Percentiles rank a stretch among this genome's conserved stretches.
Conservation (phyloP, 2,797 vertebrate genomes). For the Erethizon dorsatum region DNA sequence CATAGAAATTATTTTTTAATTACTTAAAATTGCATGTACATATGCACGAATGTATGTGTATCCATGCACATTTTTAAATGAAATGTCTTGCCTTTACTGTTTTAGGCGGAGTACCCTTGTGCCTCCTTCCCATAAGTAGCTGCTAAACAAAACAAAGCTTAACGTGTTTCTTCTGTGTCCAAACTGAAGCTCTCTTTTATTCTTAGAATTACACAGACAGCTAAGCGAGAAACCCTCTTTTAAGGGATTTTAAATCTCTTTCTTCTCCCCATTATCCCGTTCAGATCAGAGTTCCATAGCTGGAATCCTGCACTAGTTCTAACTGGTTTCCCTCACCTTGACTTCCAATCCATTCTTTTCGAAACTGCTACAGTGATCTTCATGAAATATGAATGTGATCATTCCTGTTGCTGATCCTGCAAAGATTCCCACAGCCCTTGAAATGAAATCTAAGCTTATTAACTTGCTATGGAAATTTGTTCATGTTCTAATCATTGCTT, state of each 20-base stretch:
- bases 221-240: not conserved
- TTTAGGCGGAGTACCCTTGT: not conserved
- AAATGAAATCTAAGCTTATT: not conserved
- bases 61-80: not conserved
- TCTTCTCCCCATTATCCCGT: not conserved
- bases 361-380: not conserved
- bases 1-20: not conserved
- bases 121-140: not conserved
- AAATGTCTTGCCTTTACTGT: not conserved
- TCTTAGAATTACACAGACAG: not conserved
- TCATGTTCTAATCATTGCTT: not conserved
- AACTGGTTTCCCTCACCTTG: not conserved
- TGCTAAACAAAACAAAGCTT: not conserved
- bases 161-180: not conserved
- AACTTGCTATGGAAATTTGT: not conserved
- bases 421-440: not conserved
- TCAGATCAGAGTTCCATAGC: not conserved
- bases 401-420: not conserved
- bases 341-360: not conserved
- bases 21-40: not conserved
- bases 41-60: not conserved
- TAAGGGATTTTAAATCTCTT: not conserved
- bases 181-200: not conserved
- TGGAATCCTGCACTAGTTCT: not conserved
- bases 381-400: not conserved